phyloP scores from a whole-genome alignment of 2,797 vertebrate species.

The Diplodus sargus region DNA sequence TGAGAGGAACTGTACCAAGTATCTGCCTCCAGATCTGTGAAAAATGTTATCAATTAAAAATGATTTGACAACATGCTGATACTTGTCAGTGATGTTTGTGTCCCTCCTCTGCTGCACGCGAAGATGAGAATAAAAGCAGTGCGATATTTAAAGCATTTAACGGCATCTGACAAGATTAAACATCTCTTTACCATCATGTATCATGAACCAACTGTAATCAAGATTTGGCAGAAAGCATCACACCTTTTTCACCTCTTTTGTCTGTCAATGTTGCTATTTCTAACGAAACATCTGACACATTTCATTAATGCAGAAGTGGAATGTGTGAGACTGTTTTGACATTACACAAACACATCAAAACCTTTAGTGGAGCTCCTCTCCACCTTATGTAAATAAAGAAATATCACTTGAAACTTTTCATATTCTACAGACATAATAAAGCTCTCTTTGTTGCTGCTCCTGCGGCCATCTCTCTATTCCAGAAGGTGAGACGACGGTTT shows the following conservation, averaged over 20 bases:
- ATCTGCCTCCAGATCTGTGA: slow-evolving; percentile 20
- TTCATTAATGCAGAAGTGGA: not conserved
- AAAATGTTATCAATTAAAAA: slow-evolving; percentile 62
- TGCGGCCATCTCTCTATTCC: slow-evolving; percentile 5
- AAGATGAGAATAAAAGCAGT: not conserved
- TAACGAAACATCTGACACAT: slow-evolving; percentile 23
- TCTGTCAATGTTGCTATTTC: slow-evolving; percentile 5
- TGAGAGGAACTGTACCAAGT: slow-evolving; percentile 28
- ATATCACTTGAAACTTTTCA: not conserved
- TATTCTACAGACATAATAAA: slow-evolving; percentile 9
- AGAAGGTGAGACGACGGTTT: slow-evolving; percentile 50
- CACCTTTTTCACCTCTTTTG: not conserved
- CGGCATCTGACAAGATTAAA: not conserved
- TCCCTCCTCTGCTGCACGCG: not conserved
- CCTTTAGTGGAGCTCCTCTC: slow-evolving; percentile 11
- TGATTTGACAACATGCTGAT: slow-evolving; percentile 17
- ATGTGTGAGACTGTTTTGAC: slow-evolving; percentile 20
- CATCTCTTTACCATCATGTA: not conserved
- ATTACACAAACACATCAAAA: not conserved
- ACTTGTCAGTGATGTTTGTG: slow-evolving; percentile 40
- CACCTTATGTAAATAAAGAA: not conserved
- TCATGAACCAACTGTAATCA: slow-evolving; percentile 11
- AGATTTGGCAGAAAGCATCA: slow-evolving; percentile 1
- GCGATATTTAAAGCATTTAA: not conserved
- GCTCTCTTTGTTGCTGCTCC: slow-evolving; percentile 26